Conservation (phyloP, 2,888 invertebrate genomes). For the Exocentrus adspersus region DNA sequence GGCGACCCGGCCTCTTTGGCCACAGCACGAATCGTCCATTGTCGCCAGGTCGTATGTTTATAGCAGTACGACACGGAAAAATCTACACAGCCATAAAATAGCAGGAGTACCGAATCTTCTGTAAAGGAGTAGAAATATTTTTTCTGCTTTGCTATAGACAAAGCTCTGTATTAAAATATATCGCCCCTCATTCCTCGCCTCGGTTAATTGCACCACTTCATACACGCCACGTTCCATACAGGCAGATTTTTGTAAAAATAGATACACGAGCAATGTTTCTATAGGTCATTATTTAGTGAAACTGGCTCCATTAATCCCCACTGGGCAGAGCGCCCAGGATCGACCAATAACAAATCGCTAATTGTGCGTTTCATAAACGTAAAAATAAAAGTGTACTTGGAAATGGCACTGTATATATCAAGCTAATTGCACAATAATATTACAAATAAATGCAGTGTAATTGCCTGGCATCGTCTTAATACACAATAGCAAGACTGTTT, state of each 20-base stretch:
- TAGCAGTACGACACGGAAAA: conserved; percentile 33
- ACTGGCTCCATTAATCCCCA: neutral
- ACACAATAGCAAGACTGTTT: neutral
- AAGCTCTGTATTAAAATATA: neutral
- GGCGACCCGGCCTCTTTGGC: conserved; percentile 53
- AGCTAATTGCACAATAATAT: neutral
- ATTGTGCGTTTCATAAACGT: conserved; percentile 4
- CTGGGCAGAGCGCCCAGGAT: neutral
- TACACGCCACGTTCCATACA: neutral
- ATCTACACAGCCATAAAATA: no score
- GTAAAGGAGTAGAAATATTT: no score
- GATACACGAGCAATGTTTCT: neutral
- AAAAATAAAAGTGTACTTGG: conserved; percentile 6
- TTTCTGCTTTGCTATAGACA: no score
- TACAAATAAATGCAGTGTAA: neutral
- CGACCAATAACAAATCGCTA: neutral
- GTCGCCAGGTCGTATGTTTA: conserved; percentile 37
- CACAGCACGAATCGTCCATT: conserved; percentile 49
- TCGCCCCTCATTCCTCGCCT: neutral
- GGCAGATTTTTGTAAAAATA: conserved; percentile 1
- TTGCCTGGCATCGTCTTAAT: neutral
- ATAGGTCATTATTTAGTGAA: neutral
- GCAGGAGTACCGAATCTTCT: no score
- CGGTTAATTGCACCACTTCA: neutral
- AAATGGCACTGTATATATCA: conserved; percentile 1